A percentile compares a stretch with the other conserved stretches of the same genome.
Evolutionary conservation across 2,113 vertebrate species (phyloP).

Genomic region (Rattus norvegicus): DNA sequence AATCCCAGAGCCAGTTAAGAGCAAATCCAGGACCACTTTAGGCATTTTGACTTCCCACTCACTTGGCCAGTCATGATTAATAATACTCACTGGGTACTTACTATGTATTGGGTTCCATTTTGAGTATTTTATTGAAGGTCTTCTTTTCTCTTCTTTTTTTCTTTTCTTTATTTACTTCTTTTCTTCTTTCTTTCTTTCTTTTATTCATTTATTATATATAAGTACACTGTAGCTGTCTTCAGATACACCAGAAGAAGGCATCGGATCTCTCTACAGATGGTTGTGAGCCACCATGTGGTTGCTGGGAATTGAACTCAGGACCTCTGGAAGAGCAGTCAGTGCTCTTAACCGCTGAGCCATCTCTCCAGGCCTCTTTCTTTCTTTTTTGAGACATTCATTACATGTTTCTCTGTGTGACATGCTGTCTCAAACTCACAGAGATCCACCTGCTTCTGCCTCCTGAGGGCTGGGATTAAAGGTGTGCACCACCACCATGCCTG

Average conservation of each 20-base stretch:
- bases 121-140: slow-evolving; percentile 9
- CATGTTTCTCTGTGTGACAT: background rate
- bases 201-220: background rate
- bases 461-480: background rate
- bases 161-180: no score
- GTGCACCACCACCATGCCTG: background rate
- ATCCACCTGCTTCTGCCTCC: background rate
- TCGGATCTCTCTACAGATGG: no score
- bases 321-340: no score
- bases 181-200: background rate
- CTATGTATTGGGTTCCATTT: background rate
- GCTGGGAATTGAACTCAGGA: no score
- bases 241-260: no score
- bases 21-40: slow-evolving; percentile 32
- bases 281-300: no score
- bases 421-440: background rate
- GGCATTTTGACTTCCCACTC: background rate
- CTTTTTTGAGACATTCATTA: background rate
- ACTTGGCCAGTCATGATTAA: slow-evolving; percentile 27
- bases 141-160: background rate
- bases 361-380: background rate
- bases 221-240: no score
- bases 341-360: no score
- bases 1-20: slow-evolving; percentile 44
- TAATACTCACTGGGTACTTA: background rate